Percentiles rank a stretch among this genome's conserved stretches.
phyloP scores from a whole-genome alignment of 2,888 invertebrate genomes.

The Leucania comma region DNA sequence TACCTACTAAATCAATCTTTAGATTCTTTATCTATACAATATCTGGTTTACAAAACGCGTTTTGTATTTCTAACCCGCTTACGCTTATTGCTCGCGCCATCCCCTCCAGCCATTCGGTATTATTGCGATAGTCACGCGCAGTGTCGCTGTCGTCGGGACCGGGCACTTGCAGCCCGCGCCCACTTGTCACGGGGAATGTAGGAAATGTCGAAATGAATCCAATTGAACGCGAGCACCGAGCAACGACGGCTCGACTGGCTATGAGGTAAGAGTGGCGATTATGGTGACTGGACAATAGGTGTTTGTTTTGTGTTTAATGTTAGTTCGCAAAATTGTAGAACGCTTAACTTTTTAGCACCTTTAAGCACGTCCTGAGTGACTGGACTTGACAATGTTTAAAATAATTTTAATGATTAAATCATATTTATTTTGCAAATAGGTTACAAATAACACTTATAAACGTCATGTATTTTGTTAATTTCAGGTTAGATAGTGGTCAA shows the following conservation, averaged over 20 bases:
- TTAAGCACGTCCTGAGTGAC: too few species aligned
- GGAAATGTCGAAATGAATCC: constrained; percentile 64
- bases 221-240: constrained; percentile 43
- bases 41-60: not conserved
- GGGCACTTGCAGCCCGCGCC: constrained; percentile 71
- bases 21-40: not conserved
- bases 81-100: not conserved
- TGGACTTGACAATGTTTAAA: too few species aligned
- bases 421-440: too few species aligned
- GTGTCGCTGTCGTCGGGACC: constrained; percentile 71
- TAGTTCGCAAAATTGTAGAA: constrained; percentile 2
- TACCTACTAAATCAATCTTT: not conserved
- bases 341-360: too few species aligned
- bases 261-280: constrained; percentile 42
- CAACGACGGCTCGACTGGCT: constrained; percentile 20
- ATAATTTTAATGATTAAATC: too few species aligned
- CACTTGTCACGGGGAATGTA: constrained; percentile 74
- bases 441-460: too few species aligned
- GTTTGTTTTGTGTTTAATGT: constrained; percentile 30
- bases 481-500: too few species aligned
- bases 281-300: constrained; percentile 49
- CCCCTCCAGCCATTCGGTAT: constrained; percentile 31
- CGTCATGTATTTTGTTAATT: too few species aligned
- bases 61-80: not conserved
- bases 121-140: constrained; percentile 78